Evolutionary conservation across 2,888 invertebrate genomes (phyloP).

Genomic region (Lepidocyrtinus sp.): DNA sequence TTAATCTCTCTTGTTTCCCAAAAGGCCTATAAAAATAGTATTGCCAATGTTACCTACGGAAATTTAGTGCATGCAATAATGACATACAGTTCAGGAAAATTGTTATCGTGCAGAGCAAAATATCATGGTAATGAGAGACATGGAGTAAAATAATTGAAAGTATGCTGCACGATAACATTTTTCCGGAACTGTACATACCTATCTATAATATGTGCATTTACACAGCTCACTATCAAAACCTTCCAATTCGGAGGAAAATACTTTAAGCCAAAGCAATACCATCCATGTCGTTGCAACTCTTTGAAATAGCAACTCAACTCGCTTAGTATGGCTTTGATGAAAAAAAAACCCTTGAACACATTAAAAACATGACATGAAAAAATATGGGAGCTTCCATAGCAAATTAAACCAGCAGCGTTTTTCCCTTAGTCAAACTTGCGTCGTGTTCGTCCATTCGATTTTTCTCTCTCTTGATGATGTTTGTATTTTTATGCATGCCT

Average conservation of each 20-base stretch:
- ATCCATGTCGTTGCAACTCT: constrained; percentile 37
- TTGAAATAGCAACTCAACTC: constrained; percentile 37
- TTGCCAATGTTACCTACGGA: background rate
- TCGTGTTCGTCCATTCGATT: background rate
- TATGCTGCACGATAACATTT: too few species aligned
- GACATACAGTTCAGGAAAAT: too few species aligned
- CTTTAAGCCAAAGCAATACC: too few species aligned
- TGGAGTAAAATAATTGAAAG: too few species aligned
- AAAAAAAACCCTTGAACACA: background rate
- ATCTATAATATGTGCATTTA: constrained; percentile 9
- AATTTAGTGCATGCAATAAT: constrained; percentile 31
- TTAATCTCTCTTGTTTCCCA: background rate
- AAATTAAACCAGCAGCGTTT: constrained; percentile 29
- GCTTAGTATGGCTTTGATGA: constrained; percentile 22
- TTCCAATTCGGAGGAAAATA: background rate
- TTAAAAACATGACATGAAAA: constrained; percentile 13
- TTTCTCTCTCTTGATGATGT: background rate
- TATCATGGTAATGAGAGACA: too few species aligned
- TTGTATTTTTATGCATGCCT: constrained; percentile 19
- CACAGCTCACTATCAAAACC: background rate
- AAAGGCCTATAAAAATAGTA: constrained; percentile 15
- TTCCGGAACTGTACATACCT: constrained; percentile 12
- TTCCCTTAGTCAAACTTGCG: constrained; percentile 11
- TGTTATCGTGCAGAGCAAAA: too few species aligned
- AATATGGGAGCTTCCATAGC: constrained; percentile 14